Base-by-base conservation (phyloP, 2,888 invertebrate genomes). In the Chloroclysta siterata region DNA sequence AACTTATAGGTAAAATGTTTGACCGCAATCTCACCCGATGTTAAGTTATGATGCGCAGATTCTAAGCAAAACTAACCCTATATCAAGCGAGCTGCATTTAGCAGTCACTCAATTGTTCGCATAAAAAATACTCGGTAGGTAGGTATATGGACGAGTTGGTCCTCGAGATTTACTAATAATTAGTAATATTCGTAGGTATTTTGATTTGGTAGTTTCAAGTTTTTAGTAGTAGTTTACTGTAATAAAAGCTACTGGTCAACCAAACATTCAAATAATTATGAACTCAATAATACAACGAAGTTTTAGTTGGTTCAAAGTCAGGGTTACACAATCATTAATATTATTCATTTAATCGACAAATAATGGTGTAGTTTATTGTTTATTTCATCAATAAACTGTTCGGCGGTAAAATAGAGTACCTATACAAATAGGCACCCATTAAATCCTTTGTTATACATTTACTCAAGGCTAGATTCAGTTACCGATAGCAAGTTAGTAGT, bases 291-390 rank as follows among this genome's bases (percentile, higher is more conserved):
- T 33, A 42, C 15, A 28, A 47, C 7, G 15, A 36, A 36, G 14
- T 44, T 36, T 53, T 8, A 29, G 4, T 29, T 48, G 14, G 58
- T 54, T 55, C 52, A 41, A 41, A 53, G 48, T 62, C 53, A 56
- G 17, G 56, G 56, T 47, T n/a, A 39, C 29, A n/a, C 46, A 14
- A 39, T 39, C 13, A 29, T 61, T 51, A 17, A 42, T 46, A 7
- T 33, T 33, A 29, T 53, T 11, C 48, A 17, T 46, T 46, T 17
- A 42, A 63, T 57, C 44, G 44, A 33, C 10, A 29, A 47, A 47
- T 53, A 53, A 58, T 63, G 48, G 36, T 6, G n/a, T 44, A 29
- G 14, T 53, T 53, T 28, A 39, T 57, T 11, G 57, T 46, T 52
- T 36, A 52, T 33, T 51, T 52, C 36, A 52, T 46, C 52, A 44